Evolutionary conservation across 2,888 invertebrate genomes (phyloP).

Genomic region (Andrena chrysosceles): DNA sequence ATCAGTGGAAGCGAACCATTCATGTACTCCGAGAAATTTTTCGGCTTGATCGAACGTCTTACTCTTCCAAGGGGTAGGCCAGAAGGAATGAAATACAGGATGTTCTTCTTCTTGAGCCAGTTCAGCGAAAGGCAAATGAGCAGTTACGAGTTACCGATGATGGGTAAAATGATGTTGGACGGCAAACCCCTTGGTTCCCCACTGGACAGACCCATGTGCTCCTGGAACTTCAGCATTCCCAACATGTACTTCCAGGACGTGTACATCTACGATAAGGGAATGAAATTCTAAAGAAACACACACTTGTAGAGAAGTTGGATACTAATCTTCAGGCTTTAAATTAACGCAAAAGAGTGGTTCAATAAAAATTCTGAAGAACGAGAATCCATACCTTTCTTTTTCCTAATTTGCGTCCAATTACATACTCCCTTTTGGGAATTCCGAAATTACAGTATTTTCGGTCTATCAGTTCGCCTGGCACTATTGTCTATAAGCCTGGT

Average conservation of each 20-base stretch:
- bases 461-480: too few species aligned
- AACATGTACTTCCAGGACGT: constrained; percentile 88
- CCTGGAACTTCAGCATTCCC: constrained; percentile 86
- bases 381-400: background rate
- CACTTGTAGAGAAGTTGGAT: background rate
- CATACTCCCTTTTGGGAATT: too few species aligned
- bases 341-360: constrained; percentile 14
- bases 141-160: constrained; percentile 85
- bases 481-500: too few species aligned
- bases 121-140: constrained; percentile 85
- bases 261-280: constrained; percentile 82
- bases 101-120: constrained; percentile 88
- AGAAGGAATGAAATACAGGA: constrained; percentile 88
- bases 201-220: constrained; percentile 86
- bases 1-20: constrained; percentile 80
- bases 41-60: constrained; percentile 87
- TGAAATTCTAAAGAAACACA: constrained; percentile 17
- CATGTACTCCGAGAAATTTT: constrained; percentile 76
- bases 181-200: constrained; percentile 87
- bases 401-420: background rate
- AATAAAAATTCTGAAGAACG: constrained; percentile 51
- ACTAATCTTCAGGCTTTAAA: background rate
- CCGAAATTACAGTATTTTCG: too few species aligned
- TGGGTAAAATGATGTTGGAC: constrained; percentile 84
- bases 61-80: constrained; percentile 88